Evolutionary conservation across 2,888 invertebrate genomes (phyloP).

Genomic region (Morpho achilles): DNA sequence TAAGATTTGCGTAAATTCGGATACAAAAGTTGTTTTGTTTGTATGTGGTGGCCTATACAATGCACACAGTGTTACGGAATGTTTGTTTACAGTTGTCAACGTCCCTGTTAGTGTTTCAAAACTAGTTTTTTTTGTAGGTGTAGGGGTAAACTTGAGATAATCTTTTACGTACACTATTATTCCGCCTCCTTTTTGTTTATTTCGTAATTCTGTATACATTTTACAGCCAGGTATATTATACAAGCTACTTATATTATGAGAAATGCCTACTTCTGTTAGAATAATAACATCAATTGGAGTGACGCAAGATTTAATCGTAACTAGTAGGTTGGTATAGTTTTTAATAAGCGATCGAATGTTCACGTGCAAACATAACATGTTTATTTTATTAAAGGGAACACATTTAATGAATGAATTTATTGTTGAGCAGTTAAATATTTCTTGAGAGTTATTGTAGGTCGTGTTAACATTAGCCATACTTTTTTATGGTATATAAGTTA

Average conservation of each 20-base stretch:
- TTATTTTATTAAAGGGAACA: slow-evolving; percentile 17
- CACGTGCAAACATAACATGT: slow-evolving; percentile 23
- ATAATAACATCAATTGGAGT: too few species aligned
- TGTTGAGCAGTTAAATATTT: slow-evolving; percentile 18
- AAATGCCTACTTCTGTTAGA: too few species aligned
- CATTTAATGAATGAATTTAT: slow-evolving; percentile 13
- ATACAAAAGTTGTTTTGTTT: too few species aligned
- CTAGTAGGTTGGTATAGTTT: too few species aligned
- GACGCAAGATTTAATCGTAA: too few species aligned
- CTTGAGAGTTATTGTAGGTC: background rate
- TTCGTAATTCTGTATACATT: slow-evolving; percentile 28
- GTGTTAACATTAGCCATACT: background rate
- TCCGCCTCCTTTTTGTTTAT: slow-evolving; percentile 25
- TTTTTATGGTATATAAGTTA: slow-evolving; percentile 12
- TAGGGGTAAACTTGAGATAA: slow-evolving; percentile 14
- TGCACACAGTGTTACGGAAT: too few species aligned
- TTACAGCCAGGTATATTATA: slow-evolving; percentile 30
- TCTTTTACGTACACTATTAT: slow-evolving; percentile 23
- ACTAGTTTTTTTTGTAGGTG: slow-evolving; percentile 9
- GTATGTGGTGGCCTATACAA: too few species aligned
- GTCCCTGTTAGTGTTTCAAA: too few species aligned
- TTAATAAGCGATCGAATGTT: slow-evolving; percentile 33
- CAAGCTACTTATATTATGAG: too few species aligned
- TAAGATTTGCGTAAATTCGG: too few species aligned
- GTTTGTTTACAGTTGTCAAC: too few species aligned